Conservation (phyloP, 2,113 vertebrate species). For the Lanius collurio region DNA sequence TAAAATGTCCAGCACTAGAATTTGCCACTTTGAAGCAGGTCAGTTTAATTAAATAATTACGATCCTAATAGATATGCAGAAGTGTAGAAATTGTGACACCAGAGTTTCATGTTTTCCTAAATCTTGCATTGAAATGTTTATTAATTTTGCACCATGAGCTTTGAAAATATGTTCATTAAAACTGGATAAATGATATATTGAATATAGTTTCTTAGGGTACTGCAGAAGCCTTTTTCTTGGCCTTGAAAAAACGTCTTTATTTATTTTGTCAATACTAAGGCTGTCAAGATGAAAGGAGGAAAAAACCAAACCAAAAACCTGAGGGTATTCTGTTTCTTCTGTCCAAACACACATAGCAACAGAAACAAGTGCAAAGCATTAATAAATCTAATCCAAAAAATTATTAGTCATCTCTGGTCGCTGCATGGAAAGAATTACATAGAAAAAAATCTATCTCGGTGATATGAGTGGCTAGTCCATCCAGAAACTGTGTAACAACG, state of each 20-base stretch:
- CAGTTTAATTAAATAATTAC: background rate
- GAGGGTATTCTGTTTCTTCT: background rate
- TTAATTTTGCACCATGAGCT: background rate
- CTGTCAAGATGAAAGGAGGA: background rate
- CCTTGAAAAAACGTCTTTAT: background rate
- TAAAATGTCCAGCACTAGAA: background rate
- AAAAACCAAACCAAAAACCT: background rate
- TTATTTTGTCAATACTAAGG: background rate
- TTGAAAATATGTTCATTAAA: background rate
- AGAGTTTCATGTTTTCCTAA: background rate
- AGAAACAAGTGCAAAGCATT: background rate
- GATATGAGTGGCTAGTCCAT: background rate
- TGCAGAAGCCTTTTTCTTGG: background rate
- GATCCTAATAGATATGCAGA: background rate
- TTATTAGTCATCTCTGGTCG: background rate
- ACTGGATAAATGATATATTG: background rate
- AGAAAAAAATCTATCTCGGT: background rate
- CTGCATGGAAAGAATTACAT: background rate
- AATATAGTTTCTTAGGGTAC: background rate
- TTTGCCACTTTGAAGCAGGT: background rate
- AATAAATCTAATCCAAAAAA: background rate
- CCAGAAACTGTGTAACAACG: background rate
- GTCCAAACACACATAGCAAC: background rate
- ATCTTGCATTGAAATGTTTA: background rate
- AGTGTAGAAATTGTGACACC: background rate